Base-by-base conservation (phyloP, 2,113 vertebrate species). In the Crotophaga sulcirostris region DNA sequence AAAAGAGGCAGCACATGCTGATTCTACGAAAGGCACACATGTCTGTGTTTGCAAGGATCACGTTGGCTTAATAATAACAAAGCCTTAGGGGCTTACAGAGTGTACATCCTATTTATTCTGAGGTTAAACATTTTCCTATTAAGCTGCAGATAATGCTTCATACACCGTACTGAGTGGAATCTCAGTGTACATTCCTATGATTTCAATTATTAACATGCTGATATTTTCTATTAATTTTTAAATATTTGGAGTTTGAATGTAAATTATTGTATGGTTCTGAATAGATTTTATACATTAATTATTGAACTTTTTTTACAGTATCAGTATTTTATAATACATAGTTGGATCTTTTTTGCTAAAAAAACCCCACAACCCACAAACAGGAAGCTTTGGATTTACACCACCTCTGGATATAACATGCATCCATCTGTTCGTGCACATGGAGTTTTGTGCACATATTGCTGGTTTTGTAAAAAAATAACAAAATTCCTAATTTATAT, bases 221-320 rank as follows among this genome's bases (percentile, higher is more conserved):
- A 95, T 93, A 88, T 93, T 95, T 94, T 90, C 68, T 90, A 88
- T 93, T 94, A 95, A 85, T 74, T 94, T 96, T 96, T 95, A 93
- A 96, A 74, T 88, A 94, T 93, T 91, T 9, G 0, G 34, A 20
- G 25, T 31, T 89, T 62, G 72, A 90, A 90, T 86, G 54, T 88
- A 93, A 88, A 72, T 87, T 40, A 59, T 23, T 83, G 63, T 63
- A 63, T 67, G 76, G 54, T 81, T 81, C 75, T 72, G 72, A 90
- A 87, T 33, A 70, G 77, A 60, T 68, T 69, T 78, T 85, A 70
- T 36, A 47, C 67, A 81, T 70, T 83, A 87, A 92, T 92, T 70
- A 92, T 56, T 90, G 54, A 86, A 88, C 68, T 19, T 93, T 84
- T 78, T 49, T 68, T 78, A 81, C 83, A 40, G 19, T 77, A 54